Conservation (phyloP, 2,888 invertebrate species). For the Steromphala cineraria region DNA sequence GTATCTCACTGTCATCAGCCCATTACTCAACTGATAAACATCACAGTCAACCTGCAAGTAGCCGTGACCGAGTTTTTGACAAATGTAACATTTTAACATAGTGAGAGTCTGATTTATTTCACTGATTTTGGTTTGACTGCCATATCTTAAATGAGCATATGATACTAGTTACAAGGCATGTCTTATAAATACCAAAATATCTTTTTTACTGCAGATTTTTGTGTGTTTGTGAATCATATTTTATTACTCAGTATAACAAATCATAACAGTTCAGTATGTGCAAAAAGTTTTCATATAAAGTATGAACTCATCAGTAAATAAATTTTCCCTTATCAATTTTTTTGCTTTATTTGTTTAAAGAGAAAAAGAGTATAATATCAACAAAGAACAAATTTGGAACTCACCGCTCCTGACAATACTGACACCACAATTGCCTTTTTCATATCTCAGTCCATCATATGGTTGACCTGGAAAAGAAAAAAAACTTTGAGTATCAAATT, state of each 20-base stretch:
- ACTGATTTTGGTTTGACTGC: neutral
- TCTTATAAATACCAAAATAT: no score
- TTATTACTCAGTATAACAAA: no score
- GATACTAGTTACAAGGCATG: no score
- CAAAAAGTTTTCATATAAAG: no score
- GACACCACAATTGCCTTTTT: constrained; percentile 98
- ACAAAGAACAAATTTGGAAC: constrained; percentile 20
- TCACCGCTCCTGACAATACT: constrained; percentile 87
- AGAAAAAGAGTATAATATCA: neutral
- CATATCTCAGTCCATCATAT: constrained; percentile 95
- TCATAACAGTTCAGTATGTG: no score
- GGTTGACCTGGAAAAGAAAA: constrained; percentile 80
- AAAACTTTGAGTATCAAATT: no score
- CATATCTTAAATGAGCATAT: no score
- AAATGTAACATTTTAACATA: neutral
- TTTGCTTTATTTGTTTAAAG: neutral
- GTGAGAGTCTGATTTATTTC: neutral
- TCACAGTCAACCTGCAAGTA: neutral
- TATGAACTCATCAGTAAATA: neutral
- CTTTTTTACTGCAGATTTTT: no score
- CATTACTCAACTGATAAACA: no score
- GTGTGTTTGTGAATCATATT: no score
- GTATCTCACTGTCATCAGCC: no score
- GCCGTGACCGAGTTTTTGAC: neutral
- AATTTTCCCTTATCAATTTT: no score